A percentile compares a stretch with the other conserved stretches of the same genome.
Evolutionary conservation across 2,113 vertebrate species (phyloP).

Genomic region (Salminus brasiliensis): DNA sequence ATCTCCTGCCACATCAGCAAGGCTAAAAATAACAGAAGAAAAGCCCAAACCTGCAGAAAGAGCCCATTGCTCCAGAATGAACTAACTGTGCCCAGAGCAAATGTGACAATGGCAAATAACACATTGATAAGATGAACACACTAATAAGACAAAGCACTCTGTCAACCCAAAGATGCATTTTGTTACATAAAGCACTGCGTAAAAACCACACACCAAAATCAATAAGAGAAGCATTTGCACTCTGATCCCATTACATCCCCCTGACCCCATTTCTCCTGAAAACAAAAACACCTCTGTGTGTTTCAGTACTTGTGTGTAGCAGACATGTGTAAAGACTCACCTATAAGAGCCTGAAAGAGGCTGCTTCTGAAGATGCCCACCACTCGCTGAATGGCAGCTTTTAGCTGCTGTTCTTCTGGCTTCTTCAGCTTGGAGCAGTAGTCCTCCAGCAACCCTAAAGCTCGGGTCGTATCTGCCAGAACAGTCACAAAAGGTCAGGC

Average conservation of each 20-base stretch:
- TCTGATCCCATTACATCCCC: not conserved
- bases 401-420: slow-evolving; percentile 88
- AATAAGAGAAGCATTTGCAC: not conserved
- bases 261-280: not conserved
- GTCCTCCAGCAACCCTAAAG: slow-evolving; percentile 88
- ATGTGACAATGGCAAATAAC: slow-evolving; percentile 35
- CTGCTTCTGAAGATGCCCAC: slow-evolving; percentile 93
- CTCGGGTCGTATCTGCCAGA: slow-evolving; percentile 85
- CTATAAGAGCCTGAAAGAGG: slow-evolving; percentile 92
- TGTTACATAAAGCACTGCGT: not conserved
- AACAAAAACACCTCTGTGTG: not conserved
- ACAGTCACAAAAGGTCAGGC: not conserved
- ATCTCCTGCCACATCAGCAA: slow-evolving; percentile 55
- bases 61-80: slow-evolving; percentile 42
- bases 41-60: slow-evolving; percentile 50
- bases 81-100: slow-evolving; percentile 41
- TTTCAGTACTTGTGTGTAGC: not conserved
- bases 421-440: slow-evolving; percentile 89
- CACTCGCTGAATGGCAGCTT: slow-evolving; percentile 90
- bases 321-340: slow-evolving; percentile 74
- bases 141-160: not conserved
- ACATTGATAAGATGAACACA: not conserved
- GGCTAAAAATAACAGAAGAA: slow-evolving; percentile 57
- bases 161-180: not conserved
- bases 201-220: not conserved